Conservation (phyloP, 2,113 vertebrate species). For the Muntiacus reevesi region DNA sequence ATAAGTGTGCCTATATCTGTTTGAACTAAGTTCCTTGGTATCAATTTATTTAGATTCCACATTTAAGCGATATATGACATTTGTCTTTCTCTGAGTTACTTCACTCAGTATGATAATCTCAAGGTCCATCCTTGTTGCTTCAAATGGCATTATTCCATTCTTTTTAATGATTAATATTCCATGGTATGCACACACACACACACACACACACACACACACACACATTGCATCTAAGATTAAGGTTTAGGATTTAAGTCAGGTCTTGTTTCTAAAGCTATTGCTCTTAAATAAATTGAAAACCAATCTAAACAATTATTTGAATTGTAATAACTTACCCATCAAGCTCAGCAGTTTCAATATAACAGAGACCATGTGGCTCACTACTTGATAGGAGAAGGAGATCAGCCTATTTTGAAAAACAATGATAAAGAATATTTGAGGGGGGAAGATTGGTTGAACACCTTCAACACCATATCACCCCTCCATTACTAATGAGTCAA, state of each 20-base stretch:
- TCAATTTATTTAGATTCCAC: neutral
- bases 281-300: neutral
- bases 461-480: neutral
- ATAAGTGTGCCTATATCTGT: neutral
- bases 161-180: neutral
- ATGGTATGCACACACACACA: neutral
- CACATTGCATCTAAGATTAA: neutral
- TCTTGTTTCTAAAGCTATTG: neutral
- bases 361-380: constrained; percentile 85
- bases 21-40: neutral
- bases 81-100: neutral
- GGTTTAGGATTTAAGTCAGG: neutral
- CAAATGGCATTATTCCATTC: neutral
- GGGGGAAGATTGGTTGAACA: neutral
- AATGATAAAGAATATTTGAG: neutral
- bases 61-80: neutral
- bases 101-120: neutral
- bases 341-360: constrained; percentile 86
- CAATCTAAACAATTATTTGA: neutral
- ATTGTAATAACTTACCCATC: constrained; percentile 81
- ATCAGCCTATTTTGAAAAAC: constrained; percentile 81
- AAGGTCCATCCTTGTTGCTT: neutral
- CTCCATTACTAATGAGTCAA: neutral
- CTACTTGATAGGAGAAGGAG: constrained; percentile 85
- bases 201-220: neutral